These are phyloP conservation scores for Spisula subtruncata DNA, from an alignment of 2,888 invertebrate species.

Conservation along the genomic window DNA sequence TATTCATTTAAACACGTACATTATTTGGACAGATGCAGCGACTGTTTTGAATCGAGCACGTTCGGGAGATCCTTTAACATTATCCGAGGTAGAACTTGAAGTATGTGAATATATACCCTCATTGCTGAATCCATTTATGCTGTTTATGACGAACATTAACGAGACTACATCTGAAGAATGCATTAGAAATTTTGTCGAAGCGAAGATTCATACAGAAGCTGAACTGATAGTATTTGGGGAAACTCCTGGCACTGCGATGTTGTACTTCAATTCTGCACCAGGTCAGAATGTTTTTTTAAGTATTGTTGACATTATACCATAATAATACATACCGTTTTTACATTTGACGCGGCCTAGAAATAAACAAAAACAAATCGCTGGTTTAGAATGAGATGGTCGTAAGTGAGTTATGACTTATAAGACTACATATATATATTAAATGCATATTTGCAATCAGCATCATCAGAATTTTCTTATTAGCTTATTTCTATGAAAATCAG, in stretches of 20 bases:
- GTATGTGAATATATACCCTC: conserved; percentile 47
- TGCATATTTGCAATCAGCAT: too few relatives aligned
- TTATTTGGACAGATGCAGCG: conserved; percentile 35
- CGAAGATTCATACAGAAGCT: conserved; percentile 12
- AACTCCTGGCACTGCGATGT: conserved; percentile 61
- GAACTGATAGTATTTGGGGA: conserved; percentile 37
- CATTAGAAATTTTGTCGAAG: conserved; percentile 42
- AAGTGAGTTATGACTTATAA: too few relatives aligned
- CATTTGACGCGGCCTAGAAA: too few relatives aligned
- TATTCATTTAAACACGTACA: too few relatives aligned
- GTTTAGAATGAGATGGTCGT: too few relatives aligned
- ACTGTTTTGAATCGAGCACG: conserved; percentile 19
- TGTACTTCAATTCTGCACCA: conserved; percentile 44
- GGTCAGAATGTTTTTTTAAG: conserved; percentile 25
- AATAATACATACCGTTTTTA: too few relatives aligned
- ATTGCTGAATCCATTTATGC: conserved; percentile 40
- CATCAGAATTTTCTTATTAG: too few relatives aligned
- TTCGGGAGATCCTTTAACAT: neutral
- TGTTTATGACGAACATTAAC: conserved; percentile 54
- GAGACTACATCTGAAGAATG: conserved; percentile 54
- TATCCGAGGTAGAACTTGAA: neutral
- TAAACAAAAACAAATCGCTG: too few relatives aligned
- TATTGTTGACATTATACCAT: too few relatives aligned
- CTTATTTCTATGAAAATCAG: too few relatives aligned
- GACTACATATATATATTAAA: too few relatives aligned